Conservation (phyloP, 2,888 invertebrate species). For the Hipparchia semele region DNA sequence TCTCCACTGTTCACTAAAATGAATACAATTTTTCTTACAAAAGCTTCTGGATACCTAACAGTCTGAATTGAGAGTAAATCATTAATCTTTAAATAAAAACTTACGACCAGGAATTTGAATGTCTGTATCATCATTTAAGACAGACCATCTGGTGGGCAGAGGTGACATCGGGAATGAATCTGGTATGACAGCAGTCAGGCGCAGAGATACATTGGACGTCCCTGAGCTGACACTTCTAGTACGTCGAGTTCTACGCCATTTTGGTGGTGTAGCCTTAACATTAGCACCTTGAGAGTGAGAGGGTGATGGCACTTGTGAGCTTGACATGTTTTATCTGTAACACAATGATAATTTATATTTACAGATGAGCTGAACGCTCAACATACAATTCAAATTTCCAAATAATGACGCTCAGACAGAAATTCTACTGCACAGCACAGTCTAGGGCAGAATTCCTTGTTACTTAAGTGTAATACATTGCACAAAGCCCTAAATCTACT, state of each 20-base stretch:
- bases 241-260: conserved; percentile 48
- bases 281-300: conserved; percentile 56
- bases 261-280: conserved; percentile 47
- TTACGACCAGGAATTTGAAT: conserved; percentile 68
- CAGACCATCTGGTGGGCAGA: conserved; percentile 53
- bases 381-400: too few species aligned
- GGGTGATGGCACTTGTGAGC: conserved; percentile 60
- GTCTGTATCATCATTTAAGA: conserved; percentile 65
- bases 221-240: conserved; percentile 64
- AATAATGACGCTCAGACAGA: too few species aligned
- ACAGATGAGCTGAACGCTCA: too few species aligned
- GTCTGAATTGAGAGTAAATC: too few species aligned
- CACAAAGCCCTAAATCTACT: too few species aligned
- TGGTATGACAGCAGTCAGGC: conserved; percentile 56
- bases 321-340: conserved; percentile 49
- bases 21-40: too few species aligned
- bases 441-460: too few species aligned
- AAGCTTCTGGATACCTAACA: too few species aligned
- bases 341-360: not conserved
- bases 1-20: too few species aligned
- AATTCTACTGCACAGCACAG: too few species aligned
- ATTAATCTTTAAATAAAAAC: conserved; percentile 41
- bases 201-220: conserved; percentile 54
- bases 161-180: conserved; percentile 62
- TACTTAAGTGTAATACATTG: too few species aligned